These are phyloP conservation scores for Eidolon helvum DNA, from an alignment of 2,113 vertebrate genomes.

Conservation along the genomic window DNA sequence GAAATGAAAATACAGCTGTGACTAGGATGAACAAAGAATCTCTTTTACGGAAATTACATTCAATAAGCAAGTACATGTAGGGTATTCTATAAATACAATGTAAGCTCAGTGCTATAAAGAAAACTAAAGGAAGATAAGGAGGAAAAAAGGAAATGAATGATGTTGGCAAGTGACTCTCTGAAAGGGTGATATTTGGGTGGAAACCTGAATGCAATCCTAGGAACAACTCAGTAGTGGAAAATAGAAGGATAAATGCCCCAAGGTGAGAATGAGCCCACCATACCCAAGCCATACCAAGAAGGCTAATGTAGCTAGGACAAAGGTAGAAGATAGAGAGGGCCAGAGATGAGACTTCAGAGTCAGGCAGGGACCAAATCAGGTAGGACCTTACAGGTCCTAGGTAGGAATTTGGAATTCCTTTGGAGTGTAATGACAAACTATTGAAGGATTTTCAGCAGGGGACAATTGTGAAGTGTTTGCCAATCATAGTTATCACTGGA, in stretches of 20 bases:
- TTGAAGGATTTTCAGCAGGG: background rate
- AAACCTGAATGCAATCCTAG: background rate
- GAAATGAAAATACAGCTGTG: background rate
- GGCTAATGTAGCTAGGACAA: background rate
- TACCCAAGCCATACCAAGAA: too few species aligned
- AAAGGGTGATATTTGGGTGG: background rate
- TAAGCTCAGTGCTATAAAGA: background rate
- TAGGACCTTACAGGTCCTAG: background rate
- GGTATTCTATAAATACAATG: background rate
- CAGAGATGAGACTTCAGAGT: background rate
- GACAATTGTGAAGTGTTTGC: background rate
- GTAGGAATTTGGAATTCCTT: background rate
- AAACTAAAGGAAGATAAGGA: background rate
- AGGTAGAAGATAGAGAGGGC: too few species aligned
- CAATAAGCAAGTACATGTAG: background rate
- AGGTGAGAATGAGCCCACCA: too few species aligned
- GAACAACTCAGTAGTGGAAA: background rate
- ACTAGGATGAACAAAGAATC: background rate
- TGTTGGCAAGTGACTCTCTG: rapidly evolving
- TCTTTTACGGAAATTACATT: background rate
- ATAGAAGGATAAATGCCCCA: rapidly evolving
- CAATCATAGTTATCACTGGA: background rate
- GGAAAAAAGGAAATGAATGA: background rate
- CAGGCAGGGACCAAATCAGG: background rate
- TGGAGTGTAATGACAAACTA: background rate